A percentile compares a stretch with the other conserved stretches of the same genome.
Conservation (phyloP, 2,797 vertebrate genomes). For the Microctenopoma steveboyesi region DNA sequence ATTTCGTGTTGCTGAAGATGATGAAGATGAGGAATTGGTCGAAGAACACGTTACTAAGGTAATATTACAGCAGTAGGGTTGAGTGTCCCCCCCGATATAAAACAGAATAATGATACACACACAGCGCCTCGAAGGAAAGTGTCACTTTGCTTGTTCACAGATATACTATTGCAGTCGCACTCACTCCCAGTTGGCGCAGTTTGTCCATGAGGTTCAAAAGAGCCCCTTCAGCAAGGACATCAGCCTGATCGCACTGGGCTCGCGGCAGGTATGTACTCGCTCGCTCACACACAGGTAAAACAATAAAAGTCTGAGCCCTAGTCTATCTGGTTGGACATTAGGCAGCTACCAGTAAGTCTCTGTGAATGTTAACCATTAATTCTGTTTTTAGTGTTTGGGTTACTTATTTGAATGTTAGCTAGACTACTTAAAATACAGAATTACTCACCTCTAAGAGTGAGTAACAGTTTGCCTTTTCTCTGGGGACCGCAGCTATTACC, state of each 20-base stretch:
- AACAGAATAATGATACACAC: not conserved
- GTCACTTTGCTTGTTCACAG: constrained; percentile 69
- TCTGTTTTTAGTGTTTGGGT: not conserved
- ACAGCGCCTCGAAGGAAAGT: constrained; percentile 6
- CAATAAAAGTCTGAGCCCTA: not conserved
- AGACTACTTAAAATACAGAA: not conserved
- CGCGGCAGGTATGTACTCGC: constrained; percentile 87
- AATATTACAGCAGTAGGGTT: not conserved
- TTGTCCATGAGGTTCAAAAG: constrained; percentile 94
- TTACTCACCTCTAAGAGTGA: not conserved
- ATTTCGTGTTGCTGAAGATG: constrained; percentile 80
- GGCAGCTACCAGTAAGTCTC: not conserved
- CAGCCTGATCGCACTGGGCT: constrained; percentile 90
- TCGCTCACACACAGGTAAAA: not conserved
- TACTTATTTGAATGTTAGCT: not conserved
- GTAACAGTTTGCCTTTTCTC: not conserved
- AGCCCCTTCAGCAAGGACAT: constrained; percentile 90
- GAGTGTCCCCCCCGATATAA: not conserved
- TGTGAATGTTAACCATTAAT: not conserved
- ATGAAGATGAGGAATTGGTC: constrained; percentile 88
- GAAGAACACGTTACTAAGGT: constrained; percentile 97
- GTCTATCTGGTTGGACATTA: not conserved
- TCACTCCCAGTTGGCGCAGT: constrained; percentile 97
- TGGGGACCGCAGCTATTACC: not conserved
- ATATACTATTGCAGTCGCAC: constrained; percentile 99